Evolutionary conservation across 2,113 vertebrate species (phyloP).

Genomic region (Silurus asotus): DNA sequence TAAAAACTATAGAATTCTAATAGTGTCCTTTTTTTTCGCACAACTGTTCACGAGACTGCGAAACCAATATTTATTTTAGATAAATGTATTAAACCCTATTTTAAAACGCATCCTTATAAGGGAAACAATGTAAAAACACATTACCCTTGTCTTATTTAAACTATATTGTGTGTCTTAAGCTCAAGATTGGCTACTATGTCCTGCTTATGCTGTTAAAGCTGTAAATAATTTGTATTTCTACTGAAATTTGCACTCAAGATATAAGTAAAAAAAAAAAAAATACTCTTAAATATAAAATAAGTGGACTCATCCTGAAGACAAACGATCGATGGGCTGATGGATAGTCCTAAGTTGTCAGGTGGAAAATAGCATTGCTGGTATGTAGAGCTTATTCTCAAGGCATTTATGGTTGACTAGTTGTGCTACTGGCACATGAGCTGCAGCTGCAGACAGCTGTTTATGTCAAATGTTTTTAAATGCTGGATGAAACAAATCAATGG

Average conservation of each 20-base stretch:
- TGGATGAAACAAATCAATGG: constrained; percentile 32
- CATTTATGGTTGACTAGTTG: constrained; percentile 9
- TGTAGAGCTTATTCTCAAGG: background rate
- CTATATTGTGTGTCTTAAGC: background rate
- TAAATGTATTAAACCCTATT: background rate
- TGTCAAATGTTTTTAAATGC: constrained; percentile 33
- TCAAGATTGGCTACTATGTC: background rate
- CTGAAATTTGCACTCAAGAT: background rate
- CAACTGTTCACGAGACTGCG: background rate
- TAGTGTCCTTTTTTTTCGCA: too few relatives aligned
- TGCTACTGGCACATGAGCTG: constrained; percentile 20
- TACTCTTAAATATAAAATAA: background rate
- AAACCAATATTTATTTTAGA: background rate
- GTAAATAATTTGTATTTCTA: background rate
- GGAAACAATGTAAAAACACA: background rate
- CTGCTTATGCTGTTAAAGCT: background rate
- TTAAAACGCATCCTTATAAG: background rate
- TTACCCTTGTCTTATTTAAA: background rate
- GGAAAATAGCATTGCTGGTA: constrained; percentile 5
- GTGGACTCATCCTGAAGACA: background rate
- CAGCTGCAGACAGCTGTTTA: constrained; percentile 43
- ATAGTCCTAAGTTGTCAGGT: constrained; percentile 3
- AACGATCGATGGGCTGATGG: background rate
- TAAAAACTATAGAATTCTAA: too few relatives aligned
- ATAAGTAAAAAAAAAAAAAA: background rate